Evolutionary conservation across 1,140 invertebrate species (phyloP), one percentile per base, ranked within the genome.

Genomic region (Adelges cooleyi): DNA sequence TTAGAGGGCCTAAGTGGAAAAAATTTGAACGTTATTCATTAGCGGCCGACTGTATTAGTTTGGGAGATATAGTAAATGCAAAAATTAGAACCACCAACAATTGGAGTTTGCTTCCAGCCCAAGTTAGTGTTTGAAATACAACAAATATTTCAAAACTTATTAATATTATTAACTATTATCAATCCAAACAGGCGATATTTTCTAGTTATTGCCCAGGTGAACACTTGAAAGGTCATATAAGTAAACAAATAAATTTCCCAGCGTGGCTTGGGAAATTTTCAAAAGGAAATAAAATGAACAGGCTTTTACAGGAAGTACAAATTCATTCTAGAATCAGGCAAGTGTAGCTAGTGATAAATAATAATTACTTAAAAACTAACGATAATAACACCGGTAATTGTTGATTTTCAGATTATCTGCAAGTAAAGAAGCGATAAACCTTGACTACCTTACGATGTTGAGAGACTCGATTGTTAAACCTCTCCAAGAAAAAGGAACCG

Each of bases 181-280:
- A 40, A 56, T 70, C 68, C 29, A 33, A 69, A 3, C 74, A 89
- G 81, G 94, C 93, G 1, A 85, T 95, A 73, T 95, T 86, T 76
- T 85, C 90, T 15, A 92, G 89, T 62, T 89, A 96, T 20, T 78
- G 98, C 48, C 96, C 96, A 1, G 90, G 94, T 0, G 81, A 87
- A 69, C 77, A 84, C 29, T 83, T 98, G 81, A 80, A 84, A 38
- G 94, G 95, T 2, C 78, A 85, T 71, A 75, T 94, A 20, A 76
- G 76, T 2, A 80, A 80, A 0, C 85, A 88, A 78, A 87, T 95
- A 10, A 83, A 88, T 70, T 99, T 99, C 76, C 95, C 97, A 4
- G 74, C 80, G 18, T 99, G 95, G 94, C 82, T 99, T 29, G 97
- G 96, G 0, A 93, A 94, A 75, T 92, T 95, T 79, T 98, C 95